Base-by-base conservation (phyloP, 2,797 vertebrate genomes). In the Hoplostethus mediterraneus region DNA sequence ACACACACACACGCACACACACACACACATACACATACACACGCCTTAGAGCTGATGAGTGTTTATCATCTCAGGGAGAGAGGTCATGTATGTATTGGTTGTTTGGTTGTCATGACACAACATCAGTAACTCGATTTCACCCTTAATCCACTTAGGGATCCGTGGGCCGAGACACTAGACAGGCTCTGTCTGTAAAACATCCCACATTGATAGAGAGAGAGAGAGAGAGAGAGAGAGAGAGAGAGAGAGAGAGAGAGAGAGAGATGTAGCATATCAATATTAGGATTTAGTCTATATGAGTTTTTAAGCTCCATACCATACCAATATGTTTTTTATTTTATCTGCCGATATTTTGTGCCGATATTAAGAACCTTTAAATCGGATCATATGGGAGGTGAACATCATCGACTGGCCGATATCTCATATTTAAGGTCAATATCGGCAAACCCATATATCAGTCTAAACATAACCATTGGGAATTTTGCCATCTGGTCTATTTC, bases 81-180 rank as follows among this genome's bases (percentile, higher is more conserved):
- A 70, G 75, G 67, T 90, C 85, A 84, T 77, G 76, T 21, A 1
- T 54, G 63, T 0, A 21, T 54, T 71, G 70, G 78, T 82, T 88
- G 80, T 88, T 84, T 79, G 51, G 79, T 87, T 90, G 81, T 80
- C 83, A 90, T 81, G 85, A 76, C 79, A 83, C 72, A 83, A 77
- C 66, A 71, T 76, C 69, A 21, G 51, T 87, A 90, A 92, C 78
- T 86, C 36, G 47, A 90, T 91, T 92, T 89, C 45, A 84, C 56
- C 73, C 51, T 2, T 91, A 90, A 93, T 90, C 74, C 45, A 81
- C 40, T 92, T 89, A 92, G 16, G 60, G 49, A 75, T 58, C 57
- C 61, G 21, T 47, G 73, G 69, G 63, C 72, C 3, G 30, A 79
- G 77, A 81, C 75, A 92, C 81, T 86, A 86, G 76, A 80, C 25